Percentiles rank a stretch among this genome's conserved stretches.
Evolutionary conservation across 1,140 invertebrate species (phyloP).

Genomic region (Pachypeltis micranthus): DNA sequence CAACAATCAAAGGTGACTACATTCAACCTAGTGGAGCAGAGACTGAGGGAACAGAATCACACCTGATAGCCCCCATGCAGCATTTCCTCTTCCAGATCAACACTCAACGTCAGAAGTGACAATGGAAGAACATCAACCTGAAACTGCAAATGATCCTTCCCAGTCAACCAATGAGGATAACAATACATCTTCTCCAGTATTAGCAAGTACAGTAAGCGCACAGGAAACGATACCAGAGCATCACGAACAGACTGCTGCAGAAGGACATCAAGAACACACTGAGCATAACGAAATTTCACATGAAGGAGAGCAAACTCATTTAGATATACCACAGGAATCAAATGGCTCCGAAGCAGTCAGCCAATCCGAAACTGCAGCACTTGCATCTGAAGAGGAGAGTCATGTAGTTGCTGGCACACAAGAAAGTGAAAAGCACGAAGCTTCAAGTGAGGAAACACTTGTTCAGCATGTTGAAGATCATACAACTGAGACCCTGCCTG

Average conservation of each 20-base stretch:
- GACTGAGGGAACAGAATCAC: background rate
- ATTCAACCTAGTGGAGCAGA: background rate
- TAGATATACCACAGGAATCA: background rate
- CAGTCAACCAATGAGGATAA: background rate
- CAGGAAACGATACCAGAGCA: conserved; percentile 23
- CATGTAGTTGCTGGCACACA: too few relatives aligned
- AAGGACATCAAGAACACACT: background rate
- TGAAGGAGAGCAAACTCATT: background rate
- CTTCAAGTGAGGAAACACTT: too few relatives aligned
- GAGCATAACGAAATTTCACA: background rate
- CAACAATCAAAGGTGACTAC: background rate
- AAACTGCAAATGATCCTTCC: background rate
- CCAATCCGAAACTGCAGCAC: too few relatives aligned
- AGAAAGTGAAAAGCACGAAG: too few relatives aligned
- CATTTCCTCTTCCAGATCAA: background rate
- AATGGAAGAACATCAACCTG: conserved; percentile 7
- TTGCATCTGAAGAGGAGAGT: too few relatives aligned
- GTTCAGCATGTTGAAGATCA: too few relatives aligned
- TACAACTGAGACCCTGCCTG: too few relatives aligned
- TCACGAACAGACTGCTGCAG: background rate
- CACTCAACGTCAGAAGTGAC: background rate
- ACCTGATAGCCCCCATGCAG: background rate
- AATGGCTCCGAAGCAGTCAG: too few relatives aligned
- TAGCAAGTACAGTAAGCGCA: conserved; percentile 24
- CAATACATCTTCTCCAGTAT: background rate